Percentiles rank a stretch among this genome's conserved stretches.
These are phyloP conservation scores for Aphis gossypii DNA, from an alignment of 1,140 invertebrate genomes.

Conservation along the genomic window DNA sequence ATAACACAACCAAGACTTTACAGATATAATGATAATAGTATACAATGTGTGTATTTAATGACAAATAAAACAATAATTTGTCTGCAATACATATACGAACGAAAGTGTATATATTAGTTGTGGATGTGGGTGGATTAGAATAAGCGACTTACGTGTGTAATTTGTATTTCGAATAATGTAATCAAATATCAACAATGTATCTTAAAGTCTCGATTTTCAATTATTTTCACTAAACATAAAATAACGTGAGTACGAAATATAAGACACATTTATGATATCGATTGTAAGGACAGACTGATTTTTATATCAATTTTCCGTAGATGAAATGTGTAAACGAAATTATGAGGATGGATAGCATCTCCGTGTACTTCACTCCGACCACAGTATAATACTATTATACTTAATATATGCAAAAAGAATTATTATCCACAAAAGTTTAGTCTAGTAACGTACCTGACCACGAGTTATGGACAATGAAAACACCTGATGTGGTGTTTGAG, in stretches of 20 bases:
- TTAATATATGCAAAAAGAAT: neutral
- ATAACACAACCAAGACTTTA: too few species aligned
- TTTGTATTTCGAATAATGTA: neutral
- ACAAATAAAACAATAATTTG: neutral
- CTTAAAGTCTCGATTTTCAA: neutral
- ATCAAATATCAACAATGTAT: neutral
- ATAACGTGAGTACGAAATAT: neutral
- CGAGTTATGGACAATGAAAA: neutral
- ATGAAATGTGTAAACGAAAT: neutral
- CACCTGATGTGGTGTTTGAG: neutral
- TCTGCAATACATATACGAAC: neutral
- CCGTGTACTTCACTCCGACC: neutral
- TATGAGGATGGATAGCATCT: neutral
- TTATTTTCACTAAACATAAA: neutral
- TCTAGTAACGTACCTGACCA: neutral
- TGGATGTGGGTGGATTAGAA: neutral
- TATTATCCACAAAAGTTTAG: neutral
- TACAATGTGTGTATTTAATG: neutral
- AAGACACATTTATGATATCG: neutral
- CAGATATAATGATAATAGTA: neutral
- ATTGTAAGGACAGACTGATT: neutral
- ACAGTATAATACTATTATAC: neutral
- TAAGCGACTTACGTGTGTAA: neutral
- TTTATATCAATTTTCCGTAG: neutral
- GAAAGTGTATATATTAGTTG: neutral